Conservation (phyloP, 2,797 vertebrate species). For the Tinamus major region DNA sequence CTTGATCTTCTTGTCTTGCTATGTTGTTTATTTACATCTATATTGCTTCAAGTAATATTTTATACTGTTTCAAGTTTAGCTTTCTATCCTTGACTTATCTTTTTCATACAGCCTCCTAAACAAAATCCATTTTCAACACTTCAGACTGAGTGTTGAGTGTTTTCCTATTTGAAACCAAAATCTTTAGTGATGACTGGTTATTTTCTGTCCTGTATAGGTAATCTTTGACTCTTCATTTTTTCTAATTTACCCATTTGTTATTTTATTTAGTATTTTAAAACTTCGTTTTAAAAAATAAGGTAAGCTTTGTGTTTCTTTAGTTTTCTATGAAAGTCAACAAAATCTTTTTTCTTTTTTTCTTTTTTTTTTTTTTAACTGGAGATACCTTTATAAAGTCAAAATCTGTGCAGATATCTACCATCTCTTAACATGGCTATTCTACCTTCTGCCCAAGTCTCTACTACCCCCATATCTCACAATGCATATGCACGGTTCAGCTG, state of each 20-base stretch:
- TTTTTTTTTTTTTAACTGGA: neutral
- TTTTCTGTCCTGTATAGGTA: neutral
- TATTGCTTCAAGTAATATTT: neutral
- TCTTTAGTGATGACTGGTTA: neutral
- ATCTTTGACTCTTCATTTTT: neutral
- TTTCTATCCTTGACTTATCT: neutral
- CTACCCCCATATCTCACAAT: neutral
- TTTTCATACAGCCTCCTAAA: neutral
- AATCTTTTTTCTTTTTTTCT: too few species aligned
- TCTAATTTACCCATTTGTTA: neutral
- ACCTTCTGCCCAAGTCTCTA: neutral
- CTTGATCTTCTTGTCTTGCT: neutral
- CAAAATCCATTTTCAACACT: neutral
- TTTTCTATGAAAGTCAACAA: neutral
- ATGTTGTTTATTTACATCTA: neutral
- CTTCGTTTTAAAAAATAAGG: neutral
- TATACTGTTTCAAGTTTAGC: neutral
- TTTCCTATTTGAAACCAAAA: neutral
- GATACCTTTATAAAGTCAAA: neutral
- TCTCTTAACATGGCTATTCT: neutral
- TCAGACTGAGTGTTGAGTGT: neutral
- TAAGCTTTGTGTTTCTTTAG: neutral
- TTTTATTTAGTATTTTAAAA: neutral
- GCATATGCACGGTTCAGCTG: neutral
- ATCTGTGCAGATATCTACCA: neutral